Evolutionary conservation across 30 jellyfish, hydroid and myxozoan species (phyloP).

Genomic region (Aurelia aurita complex sp. Pacific): DNA sequence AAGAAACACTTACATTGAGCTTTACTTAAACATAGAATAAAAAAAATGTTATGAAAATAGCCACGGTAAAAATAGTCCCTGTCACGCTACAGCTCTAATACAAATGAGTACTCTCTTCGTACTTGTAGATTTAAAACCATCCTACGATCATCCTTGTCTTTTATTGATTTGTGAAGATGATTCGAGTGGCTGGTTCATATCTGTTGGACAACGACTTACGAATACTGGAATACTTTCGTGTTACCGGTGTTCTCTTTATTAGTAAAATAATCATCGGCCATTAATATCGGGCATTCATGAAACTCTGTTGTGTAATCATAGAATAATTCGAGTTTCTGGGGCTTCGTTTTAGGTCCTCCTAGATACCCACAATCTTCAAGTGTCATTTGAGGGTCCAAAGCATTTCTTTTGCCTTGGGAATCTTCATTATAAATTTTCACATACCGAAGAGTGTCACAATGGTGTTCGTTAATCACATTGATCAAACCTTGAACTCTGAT

Average conservation of each 20-base stretch:
- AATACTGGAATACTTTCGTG: not conserved
- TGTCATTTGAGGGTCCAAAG: slow-evolving; percentile 52
- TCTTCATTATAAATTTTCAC: slow-evolving; percentile 47
- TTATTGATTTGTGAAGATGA: too few relatives aligned
- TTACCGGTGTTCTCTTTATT: slow-evolving; percentile 39
- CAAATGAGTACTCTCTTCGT: too few relatives aligned
- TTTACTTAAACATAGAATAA: too few relatives aligned
- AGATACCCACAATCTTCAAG: slow-evolving; percentile 69
- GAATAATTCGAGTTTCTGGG: slow-evolving; percentile 53
- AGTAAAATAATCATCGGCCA: slow-evolving; percentile 60
- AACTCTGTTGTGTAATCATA: slow-evolving; percentile 66
- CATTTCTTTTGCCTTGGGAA: slow-evolving; percentile 30
- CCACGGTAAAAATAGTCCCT: too few relatives aligned
- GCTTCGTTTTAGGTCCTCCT: slow-evolving; percentile 68
- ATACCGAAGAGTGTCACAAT: slow-evolving; percentile 53
- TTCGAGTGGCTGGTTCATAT: too few relatives aligned
- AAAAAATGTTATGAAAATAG: too few relatives aligned
- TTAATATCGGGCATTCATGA: slow-evolving; percentile 64
- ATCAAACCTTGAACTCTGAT: slow-evolving; percentile 64
- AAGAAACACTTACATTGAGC: too few relatives aligned
- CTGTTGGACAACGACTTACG: not conserved
- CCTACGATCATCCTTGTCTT: too few relatives aligned
- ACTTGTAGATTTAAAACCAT: too few relatives aligned
- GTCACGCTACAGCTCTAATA: too few relatives aligned
- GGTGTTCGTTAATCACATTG: slow-evolving; percentile 47